Conservation (phyloP, 2,888 invertebrate species). For the Macrosiphum euphorbiae region DNA sequence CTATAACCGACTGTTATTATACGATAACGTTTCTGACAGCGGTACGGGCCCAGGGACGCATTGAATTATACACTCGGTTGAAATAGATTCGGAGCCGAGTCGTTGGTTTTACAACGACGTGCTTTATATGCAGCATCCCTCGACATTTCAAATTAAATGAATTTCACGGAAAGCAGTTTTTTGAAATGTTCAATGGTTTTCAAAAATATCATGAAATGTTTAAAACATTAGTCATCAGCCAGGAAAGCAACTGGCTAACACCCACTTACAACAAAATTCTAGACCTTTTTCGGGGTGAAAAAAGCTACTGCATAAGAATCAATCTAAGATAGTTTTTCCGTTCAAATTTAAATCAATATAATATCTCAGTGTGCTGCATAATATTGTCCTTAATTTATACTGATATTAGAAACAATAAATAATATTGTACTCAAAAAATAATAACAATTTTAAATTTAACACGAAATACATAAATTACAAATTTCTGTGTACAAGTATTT, state of each 20-base stretch:
- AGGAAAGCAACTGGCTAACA: neutral
- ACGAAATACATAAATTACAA: no score
- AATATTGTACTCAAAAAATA: no score
- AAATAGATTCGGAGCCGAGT: neutral
- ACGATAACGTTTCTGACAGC: neutral
- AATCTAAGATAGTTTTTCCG: neutral
- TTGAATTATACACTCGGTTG: neutral
- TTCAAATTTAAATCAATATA: neutral
- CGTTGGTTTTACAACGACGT: neutral
- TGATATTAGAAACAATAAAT: no score
- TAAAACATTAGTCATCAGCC: neutral
- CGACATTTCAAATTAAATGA: neutral
- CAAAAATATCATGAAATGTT: neutral
- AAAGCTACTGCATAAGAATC: neutral
- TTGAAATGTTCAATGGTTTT: neutral
- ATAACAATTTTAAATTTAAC: no score
- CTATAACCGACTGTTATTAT: neutral
- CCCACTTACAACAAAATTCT: neutral
- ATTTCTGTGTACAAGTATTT: neutral
- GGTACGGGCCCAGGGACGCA: neutral
- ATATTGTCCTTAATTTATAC: neutral
- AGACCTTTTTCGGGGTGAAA: neutral
- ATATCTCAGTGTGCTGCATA: neutral
- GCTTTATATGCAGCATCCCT: neutral
- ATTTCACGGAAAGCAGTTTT: neutral